Evolutionary conservation across 2,888 invertebrate species (phyloP).

Genomic region (Ochropacha duplaris): DNA sequence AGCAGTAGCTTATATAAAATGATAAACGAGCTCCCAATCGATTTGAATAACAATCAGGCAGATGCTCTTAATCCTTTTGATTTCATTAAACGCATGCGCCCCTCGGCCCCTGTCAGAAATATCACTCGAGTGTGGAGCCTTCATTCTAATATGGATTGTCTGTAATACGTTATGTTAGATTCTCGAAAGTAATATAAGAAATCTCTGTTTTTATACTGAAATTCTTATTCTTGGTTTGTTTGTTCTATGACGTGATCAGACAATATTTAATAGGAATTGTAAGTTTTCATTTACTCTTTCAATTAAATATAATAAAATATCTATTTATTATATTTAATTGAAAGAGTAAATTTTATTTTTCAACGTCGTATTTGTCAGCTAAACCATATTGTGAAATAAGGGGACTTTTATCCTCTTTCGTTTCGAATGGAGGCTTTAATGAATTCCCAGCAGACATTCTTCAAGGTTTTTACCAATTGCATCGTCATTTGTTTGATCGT

Average conservation of each 20-base stretch:
- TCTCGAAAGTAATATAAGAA: constrained; percentile 45
- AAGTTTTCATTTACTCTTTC: no score
- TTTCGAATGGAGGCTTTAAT: constrained; percentile 54
- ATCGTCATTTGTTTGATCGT: constrained; percentile 72
- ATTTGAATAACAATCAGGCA: constrained; percentile 83
- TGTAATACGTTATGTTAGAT: constrained; percentile 61
- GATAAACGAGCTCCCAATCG: constrained; percentile 82
- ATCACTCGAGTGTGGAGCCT: constrained; percentile 73
- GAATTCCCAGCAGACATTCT: constrained; percentile 67
- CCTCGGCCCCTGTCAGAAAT: constrained; percentile 79
- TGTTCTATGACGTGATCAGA: constrained; percentile 56
- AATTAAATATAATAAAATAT: no score
- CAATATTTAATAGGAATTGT: constrained; percentile 51
- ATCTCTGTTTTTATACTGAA: constrained; percentile 27
- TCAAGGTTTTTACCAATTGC: constrained; percentile 64
- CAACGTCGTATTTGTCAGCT: constrained; percentile 40
- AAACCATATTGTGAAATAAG: constrained; percentile 46
- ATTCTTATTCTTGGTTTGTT: constrained; percentile 29
- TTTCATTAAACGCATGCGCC: constrained; percentile 82
- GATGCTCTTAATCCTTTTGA: constrained; percentile 83
- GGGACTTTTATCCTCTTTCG: constrained; percentile 43
- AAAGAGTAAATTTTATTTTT: constrained; percentile 22
- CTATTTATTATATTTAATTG: constrained; percentile 20
- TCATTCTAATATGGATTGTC: constrained; percentile 61
- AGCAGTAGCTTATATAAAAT: constrained; percentile 82